Evolutionary conservation across 2,113 vertebrate species (phyloP).

Genomic region (Gnathonemus longibarbis): DNA sequence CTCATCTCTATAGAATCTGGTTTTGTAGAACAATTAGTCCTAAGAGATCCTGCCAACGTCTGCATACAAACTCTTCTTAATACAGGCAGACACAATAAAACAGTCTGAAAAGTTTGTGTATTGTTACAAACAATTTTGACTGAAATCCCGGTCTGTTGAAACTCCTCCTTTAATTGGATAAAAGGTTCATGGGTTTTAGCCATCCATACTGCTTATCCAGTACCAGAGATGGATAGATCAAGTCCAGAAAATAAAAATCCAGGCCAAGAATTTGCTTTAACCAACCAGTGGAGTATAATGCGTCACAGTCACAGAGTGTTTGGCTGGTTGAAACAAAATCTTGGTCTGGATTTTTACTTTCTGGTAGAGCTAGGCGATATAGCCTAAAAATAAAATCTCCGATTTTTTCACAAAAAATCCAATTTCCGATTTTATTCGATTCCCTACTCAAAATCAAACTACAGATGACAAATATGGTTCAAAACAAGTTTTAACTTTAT

Average conservation of each 20-base stretch:
- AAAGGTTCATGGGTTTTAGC: background rate
- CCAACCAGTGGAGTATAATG: background rate
- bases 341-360: background rate
- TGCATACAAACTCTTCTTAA: background rate
- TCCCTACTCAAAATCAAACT: too few species aligned
- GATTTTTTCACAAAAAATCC: too few species aligned
- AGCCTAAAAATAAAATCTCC: too few species aligned
- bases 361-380: background rate
- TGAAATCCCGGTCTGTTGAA: background rate
- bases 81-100: background rate
- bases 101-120: background rate
- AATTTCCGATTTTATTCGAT: too few species aligned
- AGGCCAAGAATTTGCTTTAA: background rate
- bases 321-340: background rate
- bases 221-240: background rate
- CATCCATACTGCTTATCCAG: background rate
- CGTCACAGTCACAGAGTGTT: background rate
- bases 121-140: background rate
- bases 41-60: background rate
- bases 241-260: background rate
- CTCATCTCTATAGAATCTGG: background rate
- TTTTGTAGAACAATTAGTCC: background rate
- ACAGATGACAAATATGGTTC: too few species aligned
- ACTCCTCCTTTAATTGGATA: background rate
- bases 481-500: too few species aligned